Evolutionary conservation across 1,140 invertebrate species (phyloP).

Genomic region (Hypsibius dujardini): DNA sequence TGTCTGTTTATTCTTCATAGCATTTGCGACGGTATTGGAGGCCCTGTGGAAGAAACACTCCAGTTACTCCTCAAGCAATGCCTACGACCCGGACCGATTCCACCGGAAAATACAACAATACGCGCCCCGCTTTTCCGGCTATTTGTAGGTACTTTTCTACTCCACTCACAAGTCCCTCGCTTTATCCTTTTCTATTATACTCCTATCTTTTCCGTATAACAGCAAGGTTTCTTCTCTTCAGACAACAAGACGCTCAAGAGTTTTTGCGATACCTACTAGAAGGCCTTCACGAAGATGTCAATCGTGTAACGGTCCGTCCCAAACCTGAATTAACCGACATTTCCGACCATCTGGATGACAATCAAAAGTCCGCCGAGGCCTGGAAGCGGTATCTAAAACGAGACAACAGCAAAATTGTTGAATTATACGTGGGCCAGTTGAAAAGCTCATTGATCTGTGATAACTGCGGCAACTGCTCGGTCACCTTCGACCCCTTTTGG

Average conservation of each 20-base stretch:
- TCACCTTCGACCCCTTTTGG: conserved; percentile 93
- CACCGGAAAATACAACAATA: conserved; percentile 69
- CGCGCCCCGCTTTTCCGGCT: conserved; percentile 58
- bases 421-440: conserved; percentile 74
- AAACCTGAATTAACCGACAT: conserved; percentile 54
- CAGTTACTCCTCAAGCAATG: conserved; percentile 30
- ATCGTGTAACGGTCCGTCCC: conserved; percentile 54
- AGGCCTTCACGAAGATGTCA: conserved; percentile 84
- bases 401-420: conserved; percentile 68
- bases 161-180: not conserved
- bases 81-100: conserved; percentile 55
- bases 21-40: conserved; percentile 66
- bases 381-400: conserved; percentile 69
- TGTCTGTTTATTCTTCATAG: conserved; percentile 34
- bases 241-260: conserved; percentile 48
- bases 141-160: conserved; percentile 31
- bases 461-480: conserved; percentile 66
- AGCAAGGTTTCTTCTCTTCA: too few relatives aligned
- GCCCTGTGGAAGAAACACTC: conserved; percentile 52
- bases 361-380: conserved; percentile 61
- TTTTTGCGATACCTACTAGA: conserved; percentile 77
- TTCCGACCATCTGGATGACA: conserved; percentile 48
- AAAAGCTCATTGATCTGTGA: conserved; percentile 78
- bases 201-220: conserved; percentile 18
- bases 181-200: conserved; percentile 17